These are phyloP conservation scores for Rhynchotus rufescens DNA, from an alignment of 2,797 vertebrate species.

Conservation along the genomic window DNA sequence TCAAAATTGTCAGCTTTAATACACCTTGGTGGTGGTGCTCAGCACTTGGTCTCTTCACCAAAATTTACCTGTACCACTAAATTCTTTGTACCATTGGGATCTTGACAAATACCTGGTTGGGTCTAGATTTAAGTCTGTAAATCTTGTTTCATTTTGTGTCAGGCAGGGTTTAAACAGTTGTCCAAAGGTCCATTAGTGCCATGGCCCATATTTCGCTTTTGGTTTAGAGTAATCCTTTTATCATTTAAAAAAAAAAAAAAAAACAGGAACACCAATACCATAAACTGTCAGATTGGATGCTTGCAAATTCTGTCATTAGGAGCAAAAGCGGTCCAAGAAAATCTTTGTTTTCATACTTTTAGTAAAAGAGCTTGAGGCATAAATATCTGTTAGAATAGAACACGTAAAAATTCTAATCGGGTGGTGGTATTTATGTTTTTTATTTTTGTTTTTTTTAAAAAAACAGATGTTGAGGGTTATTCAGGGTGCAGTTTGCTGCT, in stretches of 20 bases:
- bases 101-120: neutral
- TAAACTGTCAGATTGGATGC: constrained; percentile 35
- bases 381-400: constrained; percentile 27
- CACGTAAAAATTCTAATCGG: neutral
- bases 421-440: no score
- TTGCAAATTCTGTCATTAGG: constrained; percentile 25
- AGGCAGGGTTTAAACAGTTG: neutral
- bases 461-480: neutral
- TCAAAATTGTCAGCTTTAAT: neutral
- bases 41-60: neutral
- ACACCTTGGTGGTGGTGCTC: neutral
- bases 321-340: constrained; percentile 30
- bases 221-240: constrained; percentile 30
- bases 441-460: no score
- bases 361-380: constrained; percentile 30
- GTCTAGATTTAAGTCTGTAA: neutral
- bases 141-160: neutral
- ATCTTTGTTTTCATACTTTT: constrained; percentile 12
- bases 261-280: neutral
- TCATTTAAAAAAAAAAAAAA: constrained; percentile 54
- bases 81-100: neutral
- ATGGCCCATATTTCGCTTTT: constrained; percentile 32
- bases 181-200: constrained; percentile 8
- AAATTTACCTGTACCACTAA: neutral
- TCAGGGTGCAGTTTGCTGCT: neutral